Evolutionary conservation across 2,797 vertebrate species (phyloP), one percentile per base, ranked within the genome.

Genomic region (Sylvia borin): DNA sequence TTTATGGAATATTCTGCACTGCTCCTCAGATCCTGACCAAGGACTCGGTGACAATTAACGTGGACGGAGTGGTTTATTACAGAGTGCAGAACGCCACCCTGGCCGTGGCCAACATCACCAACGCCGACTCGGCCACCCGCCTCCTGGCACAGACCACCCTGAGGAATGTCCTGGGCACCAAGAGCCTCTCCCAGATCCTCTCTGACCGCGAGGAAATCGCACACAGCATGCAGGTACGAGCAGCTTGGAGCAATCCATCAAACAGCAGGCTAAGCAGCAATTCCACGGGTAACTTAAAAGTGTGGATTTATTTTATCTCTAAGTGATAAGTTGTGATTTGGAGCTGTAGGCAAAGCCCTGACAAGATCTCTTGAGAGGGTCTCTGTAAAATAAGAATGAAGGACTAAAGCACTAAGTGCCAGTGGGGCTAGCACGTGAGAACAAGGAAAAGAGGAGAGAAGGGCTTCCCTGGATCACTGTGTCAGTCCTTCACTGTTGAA

Each of bases 1-100:
- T 73, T 55, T 5, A 16, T 9, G 51, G 48, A 34, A 13, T 21
- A 32, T 60, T 68, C 21, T 20, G 16, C 53, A 16, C 60, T 66
- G 74, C 61, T 24, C 22, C 81, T 3, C 48, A 99, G 99, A 98
- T 99, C 91, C 96, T 99, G 97, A 99, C 99, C 29, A 99, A 99
- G 97, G 99, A 99, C 95, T 99, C 99, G 0, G 99, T 99, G 97
- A 99, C 99, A 0, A 75, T 99, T 36, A 99, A 99, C 0, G 99
- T 99, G 57, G 99, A 99, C 0, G 99, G 99, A 1, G 99, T 99
- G 95, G 99, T 99, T 72, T 99, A 99, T 92, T 99, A 99, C 98
- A 98, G 99, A 1, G 99, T 99, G 31, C 99, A 99, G 97, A 99
- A 99, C 0, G 99, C 99, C 38, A 99, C 98, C 31, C 97, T 99